Evolutionary conservation across 2,888 invertebrate genomes (phyloP), one percentile per base, ranked within the genome.

Genomic region (Cephus nigrinus): DNA sequence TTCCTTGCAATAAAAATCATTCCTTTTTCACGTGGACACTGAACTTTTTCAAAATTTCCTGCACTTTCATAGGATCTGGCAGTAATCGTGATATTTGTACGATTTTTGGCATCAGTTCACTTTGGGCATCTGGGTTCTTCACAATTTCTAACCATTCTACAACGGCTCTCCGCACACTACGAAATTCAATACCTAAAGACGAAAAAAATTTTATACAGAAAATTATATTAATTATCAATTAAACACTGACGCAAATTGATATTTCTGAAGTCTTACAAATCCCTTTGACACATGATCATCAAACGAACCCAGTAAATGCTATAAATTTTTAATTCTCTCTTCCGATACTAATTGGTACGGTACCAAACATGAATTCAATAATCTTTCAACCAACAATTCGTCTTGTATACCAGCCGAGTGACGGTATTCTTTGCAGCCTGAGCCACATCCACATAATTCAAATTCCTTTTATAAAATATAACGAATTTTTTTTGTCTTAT

Each of bases 201-300:
- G 23, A 0, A 30, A 1, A 23, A 31, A 30, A 32, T 30, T 30
- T 30, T 31, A 9, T 9, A 71, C 11, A 30, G 71, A 71, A 71
- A 71, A 71, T 11, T 23, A 71, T 71, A 11, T 15, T 32, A 71
- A 30, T 71, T 71, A 32, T 30, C 31, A 30, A 23, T 15, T 33
- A 71, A 30, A 15, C 75, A 89, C 92, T 91, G 88, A 93, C 93
- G 95, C 95, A 86, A 97, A 92, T 90, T 98, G 97, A 92, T 97
- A 96, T 88, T 98, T 98, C 88, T 98, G 97, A 80, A 99, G 92
- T 91, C 99, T 98, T 88, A 98, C 95, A 88, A 97, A 96, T 4
- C 97, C 97, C 92, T 98, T 98, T 0, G 97, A 96, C 0, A 98
- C 98, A 91, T 98, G 96, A 84, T 98, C 97, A 89, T 99, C 99